Percentiles rank a stretch among this genome's conserved stretches.
phyloP scores from a whole-genome alignment of 2,888 invertebrate genomes.

The Orgyia antiqua region DNA sequence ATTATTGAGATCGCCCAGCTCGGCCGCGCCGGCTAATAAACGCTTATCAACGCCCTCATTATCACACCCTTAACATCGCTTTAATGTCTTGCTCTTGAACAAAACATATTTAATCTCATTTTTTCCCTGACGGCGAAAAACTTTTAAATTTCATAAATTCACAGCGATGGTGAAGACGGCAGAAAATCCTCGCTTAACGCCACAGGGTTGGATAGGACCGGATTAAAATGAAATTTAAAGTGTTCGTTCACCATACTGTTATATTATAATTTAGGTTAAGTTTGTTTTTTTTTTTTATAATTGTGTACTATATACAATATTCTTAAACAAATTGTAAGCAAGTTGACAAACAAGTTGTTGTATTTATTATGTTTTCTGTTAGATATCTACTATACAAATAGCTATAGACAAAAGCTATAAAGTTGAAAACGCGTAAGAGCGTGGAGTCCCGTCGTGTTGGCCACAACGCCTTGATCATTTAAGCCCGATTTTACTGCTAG shows the following conservation, averaged over 20 bases:
- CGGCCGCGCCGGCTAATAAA: constrained; percentile 70
- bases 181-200: constrained; percentile 12
- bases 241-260: too few species aligned
- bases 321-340: too few species aligned
- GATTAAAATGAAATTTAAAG: background rate
- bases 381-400: too few species aligned
- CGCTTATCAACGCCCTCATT: constrained; percentile 78
- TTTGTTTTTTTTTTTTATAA: too few species aligned
- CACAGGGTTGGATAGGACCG: background rate
- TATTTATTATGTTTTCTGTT: too few species aligned
- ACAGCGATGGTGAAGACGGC: constrained; percentile 23
- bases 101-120: constrained; percentile 80
- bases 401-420: too few species aligned
- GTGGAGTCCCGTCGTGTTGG: constrained; percentile 23
- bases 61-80: constrained; percentile 79
- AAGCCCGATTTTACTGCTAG: constrained; percentile 68
- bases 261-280: too few species aligned
- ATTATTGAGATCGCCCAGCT: constrained; percentile 58
- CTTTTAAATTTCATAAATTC: constrained; percentile 72
- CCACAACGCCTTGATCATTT: constrained; percentile 58
- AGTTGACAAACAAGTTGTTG: too few species aligned
- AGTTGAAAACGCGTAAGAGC: constrained; percentile 8
- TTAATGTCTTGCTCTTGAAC: constrained; percentile 79
- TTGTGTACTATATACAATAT: too few species aligned
- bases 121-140: constrained; percentile 53